Evolutionary conservation across 1,140 invertebrate species (phyloP).

Genomic region (Aphelenchoides avenae): DNA sequence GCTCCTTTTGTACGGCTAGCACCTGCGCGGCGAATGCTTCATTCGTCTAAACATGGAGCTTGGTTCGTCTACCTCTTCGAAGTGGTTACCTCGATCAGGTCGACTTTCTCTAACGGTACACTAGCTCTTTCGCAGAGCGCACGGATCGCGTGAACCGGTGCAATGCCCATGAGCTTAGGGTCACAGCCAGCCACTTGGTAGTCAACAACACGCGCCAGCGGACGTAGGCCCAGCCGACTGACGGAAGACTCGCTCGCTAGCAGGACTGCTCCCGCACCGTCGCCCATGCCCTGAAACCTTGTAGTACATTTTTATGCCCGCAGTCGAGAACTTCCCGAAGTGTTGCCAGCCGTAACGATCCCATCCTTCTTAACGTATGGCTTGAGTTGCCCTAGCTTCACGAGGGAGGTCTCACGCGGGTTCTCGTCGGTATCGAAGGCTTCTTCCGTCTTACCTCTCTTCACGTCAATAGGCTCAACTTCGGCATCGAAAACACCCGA

Average conservation of each 20-base stretch:
- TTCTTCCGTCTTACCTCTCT: constrained; percentile 72
- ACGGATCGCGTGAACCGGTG: constrained; percentile 82
- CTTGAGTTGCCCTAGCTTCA: constrained; percentile 73
- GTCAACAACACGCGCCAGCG: constrained; percentile 63
- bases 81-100: constrained; percentile 85
- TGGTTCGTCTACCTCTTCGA: too few relatives aligned
- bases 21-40: too few relatives aligned
- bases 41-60: too few relatives aligned
- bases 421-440: constrained; percentile 82
- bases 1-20: background rate
- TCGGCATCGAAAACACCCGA: constrained; percentile 81
- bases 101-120: constrained; percentile 76
- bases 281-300: constrained; percentile 79
- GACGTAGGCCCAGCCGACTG: constrained; percentile 72
- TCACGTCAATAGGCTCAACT: constrained; percentile 79
- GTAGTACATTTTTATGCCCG: background rate
- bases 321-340: constrained; percentile 69
- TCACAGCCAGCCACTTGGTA: constrained; percentile 64
- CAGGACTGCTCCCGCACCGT: constrained; percentile 84
- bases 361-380: constrained; percentile 92
- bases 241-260: constrained; percentile 79
- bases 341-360: constrained; percentile 85
- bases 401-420: constrained; percentile 78
- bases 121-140: constrained; percentile 72
- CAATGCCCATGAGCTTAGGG: constrained; percentile 69